phyloP scores from a whole-genome alignment of 2,113 vertebrate species.

The Toxostoma redivivum region DNA sequence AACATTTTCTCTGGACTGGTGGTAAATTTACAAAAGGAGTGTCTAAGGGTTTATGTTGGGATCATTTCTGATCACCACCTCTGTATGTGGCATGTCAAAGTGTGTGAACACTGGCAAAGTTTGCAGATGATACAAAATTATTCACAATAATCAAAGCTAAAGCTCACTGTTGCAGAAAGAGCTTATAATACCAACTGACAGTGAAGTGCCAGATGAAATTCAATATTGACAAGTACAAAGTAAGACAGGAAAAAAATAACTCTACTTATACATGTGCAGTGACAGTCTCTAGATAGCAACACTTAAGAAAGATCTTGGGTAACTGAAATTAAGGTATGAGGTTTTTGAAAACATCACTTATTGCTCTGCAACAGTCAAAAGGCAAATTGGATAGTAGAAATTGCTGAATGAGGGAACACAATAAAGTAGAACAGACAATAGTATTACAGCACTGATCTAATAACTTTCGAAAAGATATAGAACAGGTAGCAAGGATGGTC shows the following conservation, averaged over 20 bases:
- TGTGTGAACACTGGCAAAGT: not conserved
- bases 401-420: not conserved
- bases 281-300: not conserved
- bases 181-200: slow-evolving; percentile 22
- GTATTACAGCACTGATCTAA: not conserved
- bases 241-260: slow-evolving; percentile 35
- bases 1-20: not conserved
- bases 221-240: slow-evolving; percentile 34
- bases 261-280: slow-evolving; percentile 20
- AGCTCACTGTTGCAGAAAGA: slow-evolving; percentile 40
- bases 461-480: not conserved
- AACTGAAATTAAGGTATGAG: slow-evolving; percentile 1
- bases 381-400: not conserved
- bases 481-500: not conserved
- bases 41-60: not conserved
- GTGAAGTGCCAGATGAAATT: slow-evolving; percentile 37
- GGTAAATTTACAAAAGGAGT: not conserved
- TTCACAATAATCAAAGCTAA: slow-evolving; percentile 35
- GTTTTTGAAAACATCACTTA: not conserved
- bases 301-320: not conserved
- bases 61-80: not conserved
- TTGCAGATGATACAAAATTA: slow-evolving; percentile 20
- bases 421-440: not conserved
- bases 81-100: not conserved
- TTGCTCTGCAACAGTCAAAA: not conserved